Evolutionary conservation across 2,113 vertebrate genomes (phyloP).

Genomic region (Cervus canadensis): DNA sequence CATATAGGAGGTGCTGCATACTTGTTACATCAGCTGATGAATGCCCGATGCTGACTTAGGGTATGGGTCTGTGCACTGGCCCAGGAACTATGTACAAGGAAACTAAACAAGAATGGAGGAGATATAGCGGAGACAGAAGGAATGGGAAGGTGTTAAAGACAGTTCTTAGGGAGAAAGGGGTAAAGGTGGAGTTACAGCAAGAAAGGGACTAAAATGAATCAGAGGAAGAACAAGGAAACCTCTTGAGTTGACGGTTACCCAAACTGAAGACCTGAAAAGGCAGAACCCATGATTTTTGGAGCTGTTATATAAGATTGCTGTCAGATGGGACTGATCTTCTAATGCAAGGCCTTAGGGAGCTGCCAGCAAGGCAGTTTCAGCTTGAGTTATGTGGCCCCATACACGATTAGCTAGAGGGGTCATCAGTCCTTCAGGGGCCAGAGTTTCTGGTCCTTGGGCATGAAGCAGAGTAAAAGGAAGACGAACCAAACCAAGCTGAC

Average conservation of each 20-base stretch:
- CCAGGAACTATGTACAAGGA: not conserved
- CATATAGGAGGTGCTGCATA: not conserved
- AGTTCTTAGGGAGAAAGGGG: not conserved
- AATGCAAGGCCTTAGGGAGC: not conserved
- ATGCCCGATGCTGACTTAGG: not conserved
- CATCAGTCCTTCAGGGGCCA: not conserved
- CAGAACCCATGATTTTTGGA: not conserved
- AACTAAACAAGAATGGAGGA: not conserved
- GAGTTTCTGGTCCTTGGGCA: not conserved
- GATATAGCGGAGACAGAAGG: not conserved
- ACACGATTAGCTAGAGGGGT: not conserved
- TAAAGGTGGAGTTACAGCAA: not conserved
- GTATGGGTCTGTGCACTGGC: not conserved
- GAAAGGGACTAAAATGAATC: not conserved
- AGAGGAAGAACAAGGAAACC: not conserved
- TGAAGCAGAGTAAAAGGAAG: not conserved
- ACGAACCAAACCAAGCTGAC: not conserved
- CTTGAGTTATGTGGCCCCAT: not conserved
- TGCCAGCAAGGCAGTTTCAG: not conserved
- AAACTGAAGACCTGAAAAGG: not conserved
- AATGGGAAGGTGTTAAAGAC: not conserved
- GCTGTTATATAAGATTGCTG: not conserved
- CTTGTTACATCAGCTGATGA: not conserved
- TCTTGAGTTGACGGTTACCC: not conserved
- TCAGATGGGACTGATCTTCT: not conserved